These are phyloP conservation scores for Epicampocera succincta DNA, from an alignment of 2,888 invertebrate genomes.

Conservation along the genomic window DNA sequence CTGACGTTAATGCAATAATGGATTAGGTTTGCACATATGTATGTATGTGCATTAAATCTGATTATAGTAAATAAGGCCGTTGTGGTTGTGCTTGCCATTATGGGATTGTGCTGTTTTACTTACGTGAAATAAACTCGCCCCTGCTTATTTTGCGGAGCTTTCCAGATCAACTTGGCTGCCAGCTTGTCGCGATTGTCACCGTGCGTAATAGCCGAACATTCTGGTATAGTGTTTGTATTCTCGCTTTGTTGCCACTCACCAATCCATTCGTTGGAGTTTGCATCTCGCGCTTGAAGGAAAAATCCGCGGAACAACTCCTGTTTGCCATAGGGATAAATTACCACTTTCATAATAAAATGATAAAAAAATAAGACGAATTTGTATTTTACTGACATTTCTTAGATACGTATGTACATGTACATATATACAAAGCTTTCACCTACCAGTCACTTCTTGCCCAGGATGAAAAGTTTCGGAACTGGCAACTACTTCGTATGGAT, in stretches of 20 bases:
- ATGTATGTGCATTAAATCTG: no score
- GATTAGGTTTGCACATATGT: no score
- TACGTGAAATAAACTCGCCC: slow-evolving; percentile 92
- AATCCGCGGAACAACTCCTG: slow-evolving; percentile 88
- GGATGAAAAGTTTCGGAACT: slow-evolving; percentile 86
- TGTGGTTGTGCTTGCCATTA: no score
- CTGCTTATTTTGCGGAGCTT: slow-evolving; percentile 85
- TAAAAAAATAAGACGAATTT: not conserved
- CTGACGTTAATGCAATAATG: no score
- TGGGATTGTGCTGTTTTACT: slow-evolving; percentile 82
- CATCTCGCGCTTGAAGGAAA: slow-evolving; percentile 90
- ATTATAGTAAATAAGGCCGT: no score
- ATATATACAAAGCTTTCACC: not conserved
- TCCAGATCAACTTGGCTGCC: slow-evolving; percentile 88
- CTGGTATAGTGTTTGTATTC: slow-evolving; percentile 89
- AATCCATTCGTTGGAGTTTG: slow-evolving; percentile 87
- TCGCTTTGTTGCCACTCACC: slow-evolving; percentile 88
- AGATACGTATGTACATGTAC: not conserved
- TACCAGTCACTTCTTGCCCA: slow-evolving; percentile 87
- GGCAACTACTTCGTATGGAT: slow-evolving; percentile 87
- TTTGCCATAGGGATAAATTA: slow-evolving; percentile 75
- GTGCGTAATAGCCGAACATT: slow-evolving; percentile 91
- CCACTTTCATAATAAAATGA: slow-evolving; percentile 70
- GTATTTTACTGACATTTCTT: not conserved
- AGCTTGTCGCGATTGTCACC: slow-evolving; percentile 89